Conservation (phyloP, 2,797 vertebrate genomes). For the Sebastes cheni region DNA sequence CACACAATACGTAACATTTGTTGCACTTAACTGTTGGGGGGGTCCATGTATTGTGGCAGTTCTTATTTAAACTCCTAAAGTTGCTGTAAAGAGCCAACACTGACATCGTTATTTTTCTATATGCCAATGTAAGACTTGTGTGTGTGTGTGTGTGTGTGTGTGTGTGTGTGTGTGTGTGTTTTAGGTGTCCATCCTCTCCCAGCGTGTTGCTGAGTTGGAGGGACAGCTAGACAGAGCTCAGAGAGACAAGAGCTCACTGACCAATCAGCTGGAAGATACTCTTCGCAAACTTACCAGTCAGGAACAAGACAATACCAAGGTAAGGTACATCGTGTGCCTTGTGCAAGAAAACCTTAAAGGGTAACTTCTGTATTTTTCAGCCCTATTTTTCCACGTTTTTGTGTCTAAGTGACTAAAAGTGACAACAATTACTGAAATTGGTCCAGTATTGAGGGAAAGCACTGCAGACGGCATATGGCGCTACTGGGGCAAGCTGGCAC, state of each 20-base stretch:
- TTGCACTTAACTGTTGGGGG: neutral
- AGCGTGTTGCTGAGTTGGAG: conserved; percentile 86
- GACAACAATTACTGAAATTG: too few species aligned
- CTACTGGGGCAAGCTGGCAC: too few species aligned
- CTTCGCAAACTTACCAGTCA: conserved; percentile 80
- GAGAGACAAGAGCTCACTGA: conserved; percentile 85
- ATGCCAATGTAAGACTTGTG: neutral
- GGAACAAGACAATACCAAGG: conserved; percentile 87
- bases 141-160: neutral
- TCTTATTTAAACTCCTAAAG: neutral
- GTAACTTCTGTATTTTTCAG: too few species aligned
- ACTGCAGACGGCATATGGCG: too few species aligned
- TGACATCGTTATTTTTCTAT: neutral
- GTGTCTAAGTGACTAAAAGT: too few species aligned
- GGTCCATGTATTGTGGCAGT: neutral
- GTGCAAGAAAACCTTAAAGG: neutral
- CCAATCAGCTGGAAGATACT: conserved; percentile 86
- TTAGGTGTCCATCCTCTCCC: conserved; percentile 85
- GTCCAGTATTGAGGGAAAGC: too few species aligned
- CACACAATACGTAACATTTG: neutral
- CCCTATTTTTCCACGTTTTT: too few species aligned
- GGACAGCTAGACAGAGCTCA: conserved; percentile 82
- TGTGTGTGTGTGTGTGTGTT: neutral
- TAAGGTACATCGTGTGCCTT: conserved; percentile 80
- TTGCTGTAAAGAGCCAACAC: neutral